phyloP scores from a whole-genome alignment of 2,797 vertebrate species.

The Anguilla megastoma region DNA sequence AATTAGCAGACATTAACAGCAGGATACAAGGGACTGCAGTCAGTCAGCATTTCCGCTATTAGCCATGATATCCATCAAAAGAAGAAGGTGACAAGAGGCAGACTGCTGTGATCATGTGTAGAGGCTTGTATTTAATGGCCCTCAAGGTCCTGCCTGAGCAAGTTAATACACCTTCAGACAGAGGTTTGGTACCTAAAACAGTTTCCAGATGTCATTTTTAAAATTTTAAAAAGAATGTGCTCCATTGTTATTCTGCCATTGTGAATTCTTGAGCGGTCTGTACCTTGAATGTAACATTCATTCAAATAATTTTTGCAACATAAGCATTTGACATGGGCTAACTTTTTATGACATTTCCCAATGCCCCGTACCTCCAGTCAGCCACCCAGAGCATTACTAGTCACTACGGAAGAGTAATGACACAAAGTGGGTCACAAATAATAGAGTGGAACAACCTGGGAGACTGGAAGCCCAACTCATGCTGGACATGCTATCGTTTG shows the following conservation, averaged over 20 bases:
- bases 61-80: slow-evolving; percentile 1
- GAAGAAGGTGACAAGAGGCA: background rate
- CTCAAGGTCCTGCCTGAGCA: background rate
- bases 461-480: background rate
- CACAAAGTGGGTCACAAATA: background rate
- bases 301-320: background rate
- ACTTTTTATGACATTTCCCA: background rate
- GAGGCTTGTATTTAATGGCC: background rate
- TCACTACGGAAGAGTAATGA: background rate
- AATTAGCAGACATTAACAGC: background rate
- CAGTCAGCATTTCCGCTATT: slow-evolving; percentile 7
- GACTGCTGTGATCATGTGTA: background rate
- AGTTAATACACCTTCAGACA: background rate
- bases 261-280: background rate
- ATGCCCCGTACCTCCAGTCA: background rate
- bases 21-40: background rate
- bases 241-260: background rate
- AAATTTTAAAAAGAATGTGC: background rate
- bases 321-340: background rate
- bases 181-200: background rate
- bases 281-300: background rate
- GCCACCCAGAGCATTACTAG: background rate
- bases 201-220: background rate
- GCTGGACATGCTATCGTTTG: background rate
- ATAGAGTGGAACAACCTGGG: background rate